Evolutionary conservation across 2,888 invertebrate genomes (phyloP), one percentile per base, ranked within the genome.

Genomic region (Agonopterix heracliana): DNA sequence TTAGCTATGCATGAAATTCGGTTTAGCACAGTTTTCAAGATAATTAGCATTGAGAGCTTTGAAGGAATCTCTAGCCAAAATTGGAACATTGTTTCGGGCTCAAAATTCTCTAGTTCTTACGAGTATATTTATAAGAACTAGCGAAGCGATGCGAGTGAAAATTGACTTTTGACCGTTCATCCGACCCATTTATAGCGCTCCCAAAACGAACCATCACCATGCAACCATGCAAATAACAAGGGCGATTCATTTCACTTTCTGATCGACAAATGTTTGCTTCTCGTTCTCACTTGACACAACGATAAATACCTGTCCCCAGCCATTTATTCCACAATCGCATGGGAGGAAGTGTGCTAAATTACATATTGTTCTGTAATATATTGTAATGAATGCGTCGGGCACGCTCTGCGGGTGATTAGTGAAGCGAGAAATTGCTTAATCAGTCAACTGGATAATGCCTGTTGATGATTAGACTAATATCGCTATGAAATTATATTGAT

Each of bases 341-440:
- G 61, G 64, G 56, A 74, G 81, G 78, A 83, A 79, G 68, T 78
- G 70, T 77, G 74, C 71, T 77, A 81, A 85, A 83, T 84, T 79
- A 80, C 76, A 76, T 78, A 82, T 80, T 78, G 78, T 79, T 67
- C 70, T 59, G 60, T 75, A 72, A 75, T 79, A 71, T 76, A 81
- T 83, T 80, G 67, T 84, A 85, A 87, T 85, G 75, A 86, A 83
- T 78, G 75, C 74, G 71, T 76, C 68, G 69, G 69, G 64, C 66
- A 69, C 64, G 73, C 70, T 65, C 71, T 72, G 64, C 61, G 64
- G 59, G 56, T 26, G 74, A 65, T 69, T 74, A 75, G 60, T 81
- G 78, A 70, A 75, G 77, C 85, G 78, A 63, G 71, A 79, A 87
- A 88, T 87, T 84, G 87, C 80, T 79, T 79, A 85, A 83, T 83